Base-by-base conservation (phyloP, 1,140 invertebrate species). In the Drosophila ogumai region DNA sequence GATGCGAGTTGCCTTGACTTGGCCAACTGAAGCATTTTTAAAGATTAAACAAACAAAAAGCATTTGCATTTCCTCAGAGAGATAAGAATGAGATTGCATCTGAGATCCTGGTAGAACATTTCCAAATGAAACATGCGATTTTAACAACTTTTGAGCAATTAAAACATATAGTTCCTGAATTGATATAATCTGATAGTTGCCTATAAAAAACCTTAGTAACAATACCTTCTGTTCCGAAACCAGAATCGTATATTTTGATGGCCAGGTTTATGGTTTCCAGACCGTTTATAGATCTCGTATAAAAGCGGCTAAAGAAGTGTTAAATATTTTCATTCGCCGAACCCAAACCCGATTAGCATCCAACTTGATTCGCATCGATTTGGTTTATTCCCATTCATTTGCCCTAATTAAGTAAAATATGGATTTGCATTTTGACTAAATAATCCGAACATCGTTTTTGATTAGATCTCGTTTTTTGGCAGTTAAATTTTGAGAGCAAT, bases 221-320 rank as follows among this genome's bases (percentile, higher is more conserved):
- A 6, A 13, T 32, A 43, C 43, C 10, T 32, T 12, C 4, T 25
- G 6, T 22, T 57, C 3, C 15, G 15, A 60, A 61, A 63, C 63
- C 40, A 34, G 61, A 56, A 25, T 65, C 7, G 0, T 25, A 6
- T 6, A 2, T 15, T 65, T 43, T 41, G 2, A 44, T 34, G 17
- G 0, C 15, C 57, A 32, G 17, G 13, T 28, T 64, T 41, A 49
- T 38, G 15, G 28, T 32, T 41, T 49, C 1, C 19, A 28, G 19
- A 28, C 46, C 19, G 60, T 66, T 68, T 52, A 66, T 68, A 43
- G 66, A 41, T 52, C n/a, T 28, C 36, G 28, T 41, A 52, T 50
- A 43, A 68, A 61, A 65, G 19, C 22, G 13, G 17, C 34, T 22
- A 49, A 67, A 66, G 4, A 50, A 13, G 43, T 66, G 34, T 17